Conservation (phyloP, 2,797 vertebrate genomes). For the Sebastolobus alascanus region DNA sequence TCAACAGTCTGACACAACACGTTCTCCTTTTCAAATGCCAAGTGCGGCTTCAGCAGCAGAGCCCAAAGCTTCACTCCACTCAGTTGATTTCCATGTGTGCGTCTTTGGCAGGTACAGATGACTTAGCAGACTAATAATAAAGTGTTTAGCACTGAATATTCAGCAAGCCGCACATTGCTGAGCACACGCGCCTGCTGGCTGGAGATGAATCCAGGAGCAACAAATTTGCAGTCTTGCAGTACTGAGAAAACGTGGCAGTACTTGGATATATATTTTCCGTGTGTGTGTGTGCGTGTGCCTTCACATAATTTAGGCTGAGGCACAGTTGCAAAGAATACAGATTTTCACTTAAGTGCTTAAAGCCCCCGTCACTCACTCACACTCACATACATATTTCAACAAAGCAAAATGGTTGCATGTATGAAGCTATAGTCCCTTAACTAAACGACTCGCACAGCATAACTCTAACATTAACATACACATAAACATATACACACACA, state of each 20-base stretch:
- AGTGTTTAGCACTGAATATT: constrained; percentile 70
- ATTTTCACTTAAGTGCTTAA: constrained; percentile 23
- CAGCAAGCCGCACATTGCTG: constrained; percentile 65
- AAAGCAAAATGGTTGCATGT: constrained; percentile 18
- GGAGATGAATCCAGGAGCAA: constrained; percentile 55
- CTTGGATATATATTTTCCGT: constrained; percentile 36
- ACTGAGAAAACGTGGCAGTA: constrained; percentile 41
- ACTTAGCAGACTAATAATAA: constrained; percentile 60
- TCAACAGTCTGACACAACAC: constrained; percentile 15
- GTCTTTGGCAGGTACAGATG: constrained; percentile 63
- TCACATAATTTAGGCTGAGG: constrained; percentile 11
- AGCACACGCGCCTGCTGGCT: constrained; percentile 59
- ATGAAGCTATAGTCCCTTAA: not conserved
- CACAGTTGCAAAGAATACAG: constrained; percentile 18
- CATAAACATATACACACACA: constrained; percentile 30
- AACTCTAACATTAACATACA: constrained; percentile 4
- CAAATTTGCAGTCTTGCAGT: constrained; percentile 57
- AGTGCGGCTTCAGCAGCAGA: constrained; percentile 51
- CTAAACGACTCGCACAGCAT: not conserved
- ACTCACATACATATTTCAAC: not conserved
- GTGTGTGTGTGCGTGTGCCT: not conserved
- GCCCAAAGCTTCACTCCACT: constrained; percentile 40
- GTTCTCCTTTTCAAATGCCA: constrained; percentile 45
- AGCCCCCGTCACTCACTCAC: not conserved
- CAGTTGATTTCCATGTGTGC: constrained; percentile 31